Evolutionary conservation across 2,888 invertebrate genomes (phyloP).

Genomic region (Agapostemon virescens): DNA sequence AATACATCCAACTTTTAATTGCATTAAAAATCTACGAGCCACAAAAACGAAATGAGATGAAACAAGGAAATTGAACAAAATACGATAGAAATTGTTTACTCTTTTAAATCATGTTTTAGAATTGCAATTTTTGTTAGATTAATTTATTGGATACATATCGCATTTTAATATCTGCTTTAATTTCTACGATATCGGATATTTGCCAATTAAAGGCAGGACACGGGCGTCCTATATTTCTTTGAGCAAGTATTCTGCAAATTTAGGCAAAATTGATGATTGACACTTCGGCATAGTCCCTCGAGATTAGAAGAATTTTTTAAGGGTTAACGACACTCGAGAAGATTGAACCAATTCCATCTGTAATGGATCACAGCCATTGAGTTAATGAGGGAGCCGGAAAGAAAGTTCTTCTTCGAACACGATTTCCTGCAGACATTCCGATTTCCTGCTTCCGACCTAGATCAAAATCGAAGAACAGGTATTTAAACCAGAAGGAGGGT

Average conservation of each 20-base stretch:
- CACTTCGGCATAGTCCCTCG: constrained; percentile 2
- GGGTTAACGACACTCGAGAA: constrained; percentile 25
- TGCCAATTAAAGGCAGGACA: neutral
- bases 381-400: constrained; percentile 21
- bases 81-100: neutral
- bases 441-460: constrained; percentile 2
- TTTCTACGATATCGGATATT: neutral
- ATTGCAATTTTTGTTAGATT: neutral
- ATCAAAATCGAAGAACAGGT: constrained; percentile 11
- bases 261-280: neutral
- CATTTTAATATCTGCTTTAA: neutral
- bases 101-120: neutral
- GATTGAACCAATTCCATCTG: constrained; percentile 24
- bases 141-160: neutral
- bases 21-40: too few species aligned
- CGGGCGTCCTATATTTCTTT: neutral
- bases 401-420: neutral
- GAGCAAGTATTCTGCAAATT: neutral
- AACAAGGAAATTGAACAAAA: neutral
- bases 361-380: constrained; percentile 20
- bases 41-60: neutral
- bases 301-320: constrained; percentile 15
- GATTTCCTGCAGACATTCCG: constrained; percentile 10
- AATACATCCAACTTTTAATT: too few species aligned
- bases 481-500: neutral